Evolutionary conservation across 2,113 vertebrate species (phyloP).

Genomic region (Todiramphus saurophagus): DNA sequence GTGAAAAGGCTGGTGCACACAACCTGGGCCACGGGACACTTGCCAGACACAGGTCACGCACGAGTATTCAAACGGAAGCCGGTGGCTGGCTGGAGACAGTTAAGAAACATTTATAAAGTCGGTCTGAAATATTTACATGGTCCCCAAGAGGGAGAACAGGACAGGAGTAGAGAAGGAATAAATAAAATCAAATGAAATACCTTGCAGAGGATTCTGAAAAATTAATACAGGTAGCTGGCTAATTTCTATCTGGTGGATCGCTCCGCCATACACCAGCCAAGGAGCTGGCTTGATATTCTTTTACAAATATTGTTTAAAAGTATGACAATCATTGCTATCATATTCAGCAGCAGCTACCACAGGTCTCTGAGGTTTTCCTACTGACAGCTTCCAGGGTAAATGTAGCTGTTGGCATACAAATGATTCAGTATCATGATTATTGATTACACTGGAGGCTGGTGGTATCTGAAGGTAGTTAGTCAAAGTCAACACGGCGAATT

Average conservation of each 20-base stretch:
- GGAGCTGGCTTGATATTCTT: neutral
- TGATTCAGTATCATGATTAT: constrained; percentile 51
- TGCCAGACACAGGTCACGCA: neutral
- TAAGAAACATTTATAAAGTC: neutral
- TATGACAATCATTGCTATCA: constrained; percentile 34
- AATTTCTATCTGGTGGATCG: neutral
- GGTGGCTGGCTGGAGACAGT: neutral
- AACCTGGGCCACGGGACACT: neutral
- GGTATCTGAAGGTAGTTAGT: constrained; percentile 66
- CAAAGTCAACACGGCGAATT: constrained; percentile 60
- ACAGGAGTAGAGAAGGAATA: constrained; percentile 2
- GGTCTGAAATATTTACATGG: neutral
- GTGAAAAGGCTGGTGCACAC: neutral
- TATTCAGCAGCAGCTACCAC: constrained; percentile 33
- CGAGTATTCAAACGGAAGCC: neutral
- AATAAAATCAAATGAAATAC: neutral
- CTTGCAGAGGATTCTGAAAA: constrained; percentile 13
- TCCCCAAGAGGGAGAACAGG: neutral
- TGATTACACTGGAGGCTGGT: constrained; percentile 57
- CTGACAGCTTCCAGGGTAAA: constrained; percentile 40
- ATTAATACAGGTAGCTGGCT: neutral
- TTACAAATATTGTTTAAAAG: constrained; percentile 36
- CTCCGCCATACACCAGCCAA: neutral
- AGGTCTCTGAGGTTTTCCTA: constrained; percentile 39
- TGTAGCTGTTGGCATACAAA: constrained; percentile 54